These are phyloP conservation scores for Dendrocopos noguchii DNA, from an alignment of 2,113 vertebrate genomes.

Conservation along the genomic window DNA sequence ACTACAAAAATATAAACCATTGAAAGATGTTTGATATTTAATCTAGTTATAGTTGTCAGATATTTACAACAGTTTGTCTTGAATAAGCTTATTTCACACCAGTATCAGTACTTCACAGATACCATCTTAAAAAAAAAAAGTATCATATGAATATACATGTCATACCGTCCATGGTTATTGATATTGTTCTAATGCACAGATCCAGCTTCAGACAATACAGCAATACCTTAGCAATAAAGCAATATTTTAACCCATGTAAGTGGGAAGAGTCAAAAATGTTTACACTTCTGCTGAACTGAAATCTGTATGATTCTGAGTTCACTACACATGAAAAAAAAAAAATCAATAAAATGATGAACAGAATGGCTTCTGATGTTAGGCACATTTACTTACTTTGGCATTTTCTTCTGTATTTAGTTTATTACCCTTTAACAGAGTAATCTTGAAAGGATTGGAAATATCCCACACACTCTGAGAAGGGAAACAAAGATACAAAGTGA, in stretches of 20 bases:
- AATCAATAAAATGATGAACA: not conserved
- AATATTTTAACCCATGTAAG: not conserved
- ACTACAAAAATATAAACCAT: not conserved
- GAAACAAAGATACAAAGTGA: not conserved
- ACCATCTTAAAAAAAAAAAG: not conserved
- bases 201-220: not conserved
- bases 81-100: not conserved
- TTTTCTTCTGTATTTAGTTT: constrained; percentile 96
- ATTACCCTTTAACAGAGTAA: constrained; percentile 88
- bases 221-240: not conserved
- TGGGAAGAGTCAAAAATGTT: not conserved
- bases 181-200: not conserved
- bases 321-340: not conserved
- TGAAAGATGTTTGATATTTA: not conserved
- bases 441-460: constrained; percentile 85
- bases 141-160: not conserved
- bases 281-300: not conserved
- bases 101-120: not conserved
- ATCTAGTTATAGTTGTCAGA: not conserved
- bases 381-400: constrained; percentile 85
- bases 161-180: not conserved
- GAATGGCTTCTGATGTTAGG: not conserved
- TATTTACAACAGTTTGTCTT: not conserved
- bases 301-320: not conserved
- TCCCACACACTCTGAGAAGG: constrained; percentile 88